Evolutionary conservation across 1,140 invertebrate species (phyloP).

Genomic region (Apocrypta bakeri): DNA sequence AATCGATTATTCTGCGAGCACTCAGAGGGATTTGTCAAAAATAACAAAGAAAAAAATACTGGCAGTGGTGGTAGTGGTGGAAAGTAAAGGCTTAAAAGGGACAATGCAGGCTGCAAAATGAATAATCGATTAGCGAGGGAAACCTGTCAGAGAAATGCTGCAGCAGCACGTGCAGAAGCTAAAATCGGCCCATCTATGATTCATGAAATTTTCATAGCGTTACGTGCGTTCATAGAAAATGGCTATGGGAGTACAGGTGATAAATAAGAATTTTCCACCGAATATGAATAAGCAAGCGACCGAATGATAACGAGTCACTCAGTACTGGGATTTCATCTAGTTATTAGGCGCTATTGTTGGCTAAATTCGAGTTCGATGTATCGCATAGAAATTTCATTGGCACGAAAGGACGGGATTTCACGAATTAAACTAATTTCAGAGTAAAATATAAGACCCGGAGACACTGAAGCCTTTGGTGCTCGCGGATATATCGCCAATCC

Average conservation of each 20-base stretch:
- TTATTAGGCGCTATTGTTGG: not conserved
- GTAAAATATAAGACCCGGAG: not conserved
- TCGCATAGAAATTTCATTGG: slow-evolving; percentile 33
- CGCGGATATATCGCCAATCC: slow-evolving; percentile 1
- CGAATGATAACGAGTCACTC: not conserved
- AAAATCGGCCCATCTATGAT: not conserved
- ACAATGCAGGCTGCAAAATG: slow-evolving; percentile 10
- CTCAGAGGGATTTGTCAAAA: not conserved
- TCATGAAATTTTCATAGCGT: not conserved
- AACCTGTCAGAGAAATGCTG: not conserved
- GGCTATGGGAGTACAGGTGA: not conserved
- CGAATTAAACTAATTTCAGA: slow-evolving; percentile 26
- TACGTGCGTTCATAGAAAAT: not conserved
- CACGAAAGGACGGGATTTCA: not conserved
- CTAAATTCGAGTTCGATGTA: not conserved
- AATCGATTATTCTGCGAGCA: slow-evolving; percentile 14
- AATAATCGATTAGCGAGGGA: slow-evolving; percentile 24
- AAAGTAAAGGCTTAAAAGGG: not conserved
- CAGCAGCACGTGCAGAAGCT: not conserved
- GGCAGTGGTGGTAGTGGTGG: not conserved
- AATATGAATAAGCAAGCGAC: not conserved
- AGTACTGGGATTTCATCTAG: slow-evolving; percentile 1
- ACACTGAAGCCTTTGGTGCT: slow-evolving; percentile 1
- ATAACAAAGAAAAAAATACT: not conserved
- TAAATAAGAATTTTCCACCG: not conserved